A percentile compares a stretch with the other conserved stretches of the same genome.
These are phyloP conservation scores for Daboia siamensis DNA, from an alignment of 2,113 vertebrate species.

Conservation along the genomic window DNA sequence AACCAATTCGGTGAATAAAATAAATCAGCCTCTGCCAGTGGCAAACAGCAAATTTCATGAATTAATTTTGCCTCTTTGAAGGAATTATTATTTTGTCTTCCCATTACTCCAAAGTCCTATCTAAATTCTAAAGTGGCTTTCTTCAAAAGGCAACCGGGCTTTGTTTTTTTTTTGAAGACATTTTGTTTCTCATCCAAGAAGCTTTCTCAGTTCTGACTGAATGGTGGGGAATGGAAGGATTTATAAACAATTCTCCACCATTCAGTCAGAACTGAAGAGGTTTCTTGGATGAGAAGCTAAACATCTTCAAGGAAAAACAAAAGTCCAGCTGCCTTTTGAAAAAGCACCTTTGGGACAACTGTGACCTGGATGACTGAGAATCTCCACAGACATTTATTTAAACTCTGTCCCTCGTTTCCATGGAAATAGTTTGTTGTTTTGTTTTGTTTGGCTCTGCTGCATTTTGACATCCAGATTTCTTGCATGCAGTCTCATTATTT, in stretches of 20 bases:
- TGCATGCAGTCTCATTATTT: conserved; percentile 28
- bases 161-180: neutral
- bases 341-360: neutral
- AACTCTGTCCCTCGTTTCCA: neutral
- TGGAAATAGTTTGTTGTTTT: neutral
- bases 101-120: neutral
- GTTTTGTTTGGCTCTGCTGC: neutral
- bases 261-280: no score
- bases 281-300: no score
- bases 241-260: neutral
- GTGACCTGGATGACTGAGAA: neutral
- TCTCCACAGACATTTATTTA: neutral
- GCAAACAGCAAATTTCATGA: neutral
- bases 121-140: neutral
- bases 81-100: neutral
- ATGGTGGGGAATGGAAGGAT: neutral
- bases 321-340: neutral
- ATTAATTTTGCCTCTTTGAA: neutral
- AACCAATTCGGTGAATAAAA: neutral
- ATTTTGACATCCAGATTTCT: conserved; percentile 10
- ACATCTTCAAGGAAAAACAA: neutral
- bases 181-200: neutral
- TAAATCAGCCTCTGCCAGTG: neutral
- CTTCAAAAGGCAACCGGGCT: neutral
- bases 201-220: neutral